These are phyloP conservation scores for Vanessa tameamea DNA, from an alignment of 1,140 invertebrate genomes.

Conservation along the genomic window DNA sequence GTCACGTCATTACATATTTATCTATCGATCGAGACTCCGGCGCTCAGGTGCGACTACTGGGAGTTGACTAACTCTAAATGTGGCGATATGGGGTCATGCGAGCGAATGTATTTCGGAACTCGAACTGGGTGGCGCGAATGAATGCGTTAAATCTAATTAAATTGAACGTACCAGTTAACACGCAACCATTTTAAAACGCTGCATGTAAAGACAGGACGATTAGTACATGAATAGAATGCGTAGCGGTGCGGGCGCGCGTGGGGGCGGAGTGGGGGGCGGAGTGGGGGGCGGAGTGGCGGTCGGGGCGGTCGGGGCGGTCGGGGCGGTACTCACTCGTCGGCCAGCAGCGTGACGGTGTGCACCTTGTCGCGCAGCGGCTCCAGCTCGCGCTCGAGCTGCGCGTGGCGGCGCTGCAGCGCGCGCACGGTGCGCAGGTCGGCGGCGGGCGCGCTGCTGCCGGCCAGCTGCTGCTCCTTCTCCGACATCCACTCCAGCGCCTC, in stretches of 20 bases:
- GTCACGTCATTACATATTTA: neutral
- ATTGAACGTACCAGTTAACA: slow-evolving; percentile 43
- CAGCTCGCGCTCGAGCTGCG: slow-evolving; percentile 93
- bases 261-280: no score
- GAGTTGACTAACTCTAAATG: no score
- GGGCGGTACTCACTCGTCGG: slow-evolving; percentile 84
- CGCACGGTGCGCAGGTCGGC: slow-evolving; percentile 95
- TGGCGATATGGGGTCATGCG: no score
- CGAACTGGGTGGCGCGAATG: no score
- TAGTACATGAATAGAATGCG: no score
- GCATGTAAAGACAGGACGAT: slow-evolving; percentile 38
- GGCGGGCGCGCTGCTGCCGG: slow-evolving; percentile 88
- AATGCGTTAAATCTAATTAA: neutral
- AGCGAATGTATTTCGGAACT: no score
- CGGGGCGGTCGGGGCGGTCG: no score
- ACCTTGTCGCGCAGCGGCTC: slow-evolving; percentile 95
- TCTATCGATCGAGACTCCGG: no score
- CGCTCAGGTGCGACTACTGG: no score
- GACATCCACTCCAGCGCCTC: slow-evolving; percentile 97
- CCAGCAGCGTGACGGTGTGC: slow-evolving; percentile 88
- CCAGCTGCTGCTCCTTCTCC: slow-evolving; percentile 93
- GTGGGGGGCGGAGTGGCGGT: no score
- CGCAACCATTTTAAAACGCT: slow-evolving; percentile 54
- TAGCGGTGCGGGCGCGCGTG: neutral
- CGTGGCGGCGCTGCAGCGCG: slow-evolving; percentile 92